Evolutionary conservation across 2,888 invertebrate genomes (phyloP).

Genomic region (Leptinotarsa peninsularis): DNA sequence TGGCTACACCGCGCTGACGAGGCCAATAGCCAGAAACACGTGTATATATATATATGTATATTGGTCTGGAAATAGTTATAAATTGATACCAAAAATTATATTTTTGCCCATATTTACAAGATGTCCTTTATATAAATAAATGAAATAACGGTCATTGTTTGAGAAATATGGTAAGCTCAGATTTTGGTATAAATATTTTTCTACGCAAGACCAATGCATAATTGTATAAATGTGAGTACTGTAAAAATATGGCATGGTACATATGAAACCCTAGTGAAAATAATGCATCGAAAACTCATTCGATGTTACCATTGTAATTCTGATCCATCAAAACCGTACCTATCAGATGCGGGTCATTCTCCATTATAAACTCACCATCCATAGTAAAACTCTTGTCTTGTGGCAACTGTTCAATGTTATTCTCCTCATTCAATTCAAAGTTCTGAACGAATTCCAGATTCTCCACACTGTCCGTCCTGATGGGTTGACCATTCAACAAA

Average conservation of each 20-base stretch:
- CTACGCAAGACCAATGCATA: no score
- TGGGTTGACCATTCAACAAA: conserved; percentile 64
- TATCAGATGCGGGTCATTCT: conserved; percentile 51
- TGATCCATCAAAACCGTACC: conserved; percentile 55
- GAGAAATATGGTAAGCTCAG: no score
- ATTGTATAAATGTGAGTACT: background rate
- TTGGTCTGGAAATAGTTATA: no score
- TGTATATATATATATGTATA: no score
- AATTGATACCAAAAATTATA: no score
- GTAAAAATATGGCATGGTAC: conserved; percentile 41
- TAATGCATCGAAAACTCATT: conserved; percentile 35
- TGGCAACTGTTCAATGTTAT: conserved; percentile 39
- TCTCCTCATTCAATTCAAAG: conserved; percentile 50
- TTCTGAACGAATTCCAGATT: conserved; percentile 40
- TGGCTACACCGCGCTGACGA: no score
- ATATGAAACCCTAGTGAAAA: conserved; percentile 30
- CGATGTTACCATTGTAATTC: conserved; percentile 53
- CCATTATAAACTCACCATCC: conserved; percentile 49
- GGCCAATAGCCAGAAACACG: no score
- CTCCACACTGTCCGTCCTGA: conserved; percentile 51
- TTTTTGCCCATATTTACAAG: no score
- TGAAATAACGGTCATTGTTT: no score
- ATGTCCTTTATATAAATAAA: no score
- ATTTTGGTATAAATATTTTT: no score
- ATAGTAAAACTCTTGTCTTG: conserved; percentile 48